Conservation (phyloP, 2,888 invertebrate genomes). For the Nemoura dubitans region DNA sequence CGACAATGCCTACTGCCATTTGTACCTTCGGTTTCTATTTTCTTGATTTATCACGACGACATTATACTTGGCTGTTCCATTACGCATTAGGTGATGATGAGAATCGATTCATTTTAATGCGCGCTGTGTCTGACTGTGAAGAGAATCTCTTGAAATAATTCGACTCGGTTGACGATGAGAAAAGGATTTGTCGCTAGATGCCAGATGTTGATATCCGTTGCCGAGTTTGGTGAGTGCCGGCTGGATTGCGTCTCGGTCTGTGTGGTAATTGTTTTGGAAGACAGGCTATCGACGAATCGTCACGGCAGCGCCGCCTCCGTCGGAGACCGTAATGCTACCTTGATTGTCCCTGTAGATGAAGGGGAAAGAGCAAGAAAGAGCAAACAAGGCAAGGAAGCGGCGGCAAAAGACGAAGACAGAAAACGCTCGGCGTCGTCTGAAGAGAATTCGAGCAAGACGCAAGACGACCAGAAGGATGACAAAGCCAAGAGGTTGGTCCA, state of each 20-base stretch:
- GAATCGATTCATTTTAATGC: neutral
- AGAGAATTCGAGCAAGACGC: slow-evolving; percentile 47
- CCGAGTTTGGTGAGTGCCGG: neutral
- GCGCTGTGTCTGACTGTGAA: neutral
- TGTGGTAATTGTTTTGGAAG: slow-evolving; percentile 27
- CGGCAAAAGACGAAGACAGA: slow-evolving; percentile 45
- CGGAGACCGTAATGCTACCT: slow-evolving; percentile 57
- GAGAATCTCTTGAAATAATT: neutral
- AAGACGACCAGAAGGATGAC: slow-evolving; percentile 51
- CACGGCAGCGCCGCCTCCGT: neutral
- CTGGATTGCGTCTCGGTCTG: neutral
- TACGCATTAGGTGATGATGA: neutral
- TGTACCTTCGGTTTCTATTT: neutral
- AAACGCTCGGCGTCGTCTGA: slow-evolving; percentile 29
- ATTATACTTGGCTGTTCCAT: neutral
- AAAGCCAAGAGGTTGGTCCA: slow-evolving; percentile 53
- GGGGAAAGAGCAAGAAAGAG: slow-evolving; percentile 58
- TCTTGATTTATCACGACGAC: neutral
- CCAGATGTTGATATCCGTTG: neutral
- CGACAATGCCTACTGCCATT: neutral
- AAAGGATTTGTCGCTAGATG: neutral
- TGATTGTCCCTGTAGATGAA: slow-evolving; percentile 58
- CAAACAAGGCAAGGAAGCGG: slow-evolving; percentile 55
- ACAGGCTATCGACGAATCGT: slow-evolving; percentile 9
- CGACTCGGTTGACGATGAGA: neutral